These are phyloP conservation scores for Sciurus niger DNA, from an alignment of 2,113 vertebrate species.

Conservation along the genomic window DNA sequence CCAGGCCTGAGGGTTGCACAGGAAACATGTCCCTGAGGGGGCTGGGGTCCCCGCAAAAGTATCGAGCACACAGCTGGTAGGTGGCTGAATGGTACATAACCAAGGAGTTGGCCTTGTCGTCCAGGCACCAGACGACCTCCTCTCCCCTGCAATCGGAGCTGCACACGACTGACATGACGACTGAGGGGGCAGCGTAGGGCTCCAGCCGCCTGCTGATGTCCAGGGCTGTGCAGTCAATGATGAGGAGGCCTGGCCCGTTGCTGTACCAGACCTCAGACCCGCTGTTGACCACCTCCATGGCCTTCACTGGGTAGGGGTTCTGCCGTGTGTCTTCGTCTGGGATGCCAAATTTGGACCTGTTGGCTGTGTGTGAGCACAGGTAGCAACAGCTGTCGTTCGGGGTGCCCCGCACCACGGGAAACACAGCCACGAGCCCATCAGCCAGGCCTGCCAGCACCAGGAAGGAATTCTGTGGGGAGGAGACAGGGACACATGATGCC, in stretches of 20 bases:
- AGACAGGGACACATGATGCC: fast-evolving
- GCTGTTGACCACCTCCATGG: constrained; percentile 92
- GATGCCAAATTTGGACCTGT: constrained; percentile 93
- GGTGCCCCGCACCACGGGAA: constrained; percentile 90
- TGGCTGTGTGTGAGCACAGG: constrained; percentile 96
- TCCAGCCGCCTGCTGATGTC: constrained; percentile 93
- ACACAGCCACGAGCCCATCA: constrained; percentile 93
- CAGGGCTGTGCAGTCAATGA: constrained; percentile 91
- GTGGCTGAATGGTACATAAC: constrained; percentile 93
- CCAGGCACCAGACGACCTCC: constrained; percentile 96
- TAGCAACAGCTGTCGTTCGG: constrained; percentile 93
- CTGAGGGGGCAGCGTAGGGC: constrained; percentile 90
- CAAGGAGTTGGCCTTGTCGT: constrained; percentile 92
- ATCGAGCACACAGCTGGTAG: constrained; percentile 94
- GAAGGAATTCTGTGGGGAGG: constrained; percentile 89
- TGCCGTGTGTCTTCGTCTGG: constrained; percentile 93
- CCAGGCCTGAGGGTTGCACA: constrained; percentile 83
- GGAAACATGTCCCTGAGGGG: constrained; percentile 94
- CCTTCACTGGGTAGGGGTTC: constrained; percentile 92
- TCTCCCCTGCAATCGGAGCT: constrained; percentile 92
- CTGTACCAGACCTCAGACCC: constrained; percentile 97
- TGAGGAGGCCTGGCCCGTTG: constrained; percentile 95
- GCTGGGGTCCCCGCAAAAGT: constrained; percentile 94
- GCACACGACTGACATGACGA: constrained; percentile 89
- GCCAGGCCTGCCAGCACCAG: constrained; percentile 95